phyloP scores from a whole-genome alignment of 2,113 vertebrate genomes.

The Guaruba guarouba region DNA sequence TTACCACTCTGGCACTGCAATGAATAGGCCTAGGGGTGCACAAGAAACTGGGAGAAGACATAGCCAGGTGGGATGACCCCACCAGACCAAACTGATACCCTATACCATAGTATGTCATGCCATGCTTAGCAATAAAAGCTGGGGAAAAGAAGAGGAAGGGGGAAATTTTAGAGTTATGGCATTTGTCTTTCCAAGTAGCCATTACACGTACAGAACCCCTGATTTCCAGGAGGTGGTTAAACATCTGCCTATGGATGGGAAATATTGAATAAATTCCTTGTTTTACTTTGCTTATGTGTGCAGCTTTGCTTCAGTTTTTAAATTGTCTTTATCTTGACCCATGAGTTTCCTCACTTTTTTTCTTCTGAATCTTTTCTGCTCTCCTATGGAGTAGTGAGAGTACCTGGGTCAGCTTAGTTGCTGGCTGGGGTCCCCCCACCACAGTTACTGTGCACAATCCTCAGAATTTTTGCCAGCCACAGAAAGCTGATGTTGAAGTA shows the following conservation, averaged over 20 bases:
- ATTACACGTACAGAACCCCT: fast-evolving
- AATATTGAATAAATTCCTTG: background rate
- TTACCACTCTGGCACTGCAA: background rate
- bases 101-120: background rate
- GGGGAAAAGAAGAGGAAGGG: background rate
- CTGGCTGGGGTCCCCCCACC: background rate
- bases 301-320: background rate
- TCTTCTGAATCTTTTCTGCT: background rate
- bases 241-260: fast-evolving
- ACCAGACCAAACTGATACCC: background rate
- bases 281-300: background rate
- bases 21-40: background rate
- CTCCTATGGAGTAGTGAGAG: background rate
- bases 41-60: background rate
- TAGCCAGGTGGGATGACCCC: background rate
- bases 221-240: background rate
- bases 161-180: fast-evolving
- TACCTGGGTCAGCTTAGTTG: background rate
- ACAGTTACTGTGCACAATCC: background rate
- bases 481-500: background rate
- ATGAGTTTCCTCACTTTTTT: background rate
- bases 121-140: background rate
- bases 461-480: background rate
- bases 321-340: background rate
- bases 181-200: background rate